phyloP scores from a whole-genome alignment of 2,113 vertebrate genomes.

The Alethe diademata region DNA sequence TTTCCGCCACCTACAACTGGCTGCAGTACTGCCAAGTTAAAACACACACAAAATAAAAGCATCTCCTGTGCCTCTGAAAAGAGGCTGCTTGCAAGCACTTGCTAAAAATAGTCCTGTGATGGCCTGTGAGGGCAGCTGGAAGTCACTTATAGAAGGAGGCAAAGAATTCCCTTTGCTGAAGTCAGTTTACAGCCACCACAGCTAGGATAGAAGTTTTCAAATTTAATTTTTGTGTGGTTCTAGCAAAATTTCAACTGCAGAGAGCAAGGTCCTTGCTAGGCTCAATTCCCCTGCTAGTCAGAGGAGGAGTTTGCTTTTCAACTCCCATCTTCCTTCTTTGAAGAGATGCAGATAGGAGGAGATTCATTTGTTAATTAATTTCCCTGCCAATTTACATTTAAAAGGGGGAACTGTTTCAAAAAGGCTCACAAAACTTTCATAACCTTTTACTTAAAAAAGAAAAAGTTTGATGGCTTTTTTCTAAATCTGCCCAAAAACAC shows the following conservation, averaged over 20 bases:
- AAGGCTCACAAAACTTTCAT: not conserved
- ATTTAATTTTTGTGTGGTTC: not conserved
- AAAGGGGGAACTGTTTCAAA: constrained; percentile 18
- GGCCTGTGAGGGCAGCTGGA: not conserved
- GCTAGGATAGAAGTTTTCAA: not conserved
- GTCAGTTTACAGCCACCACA: not conserved
- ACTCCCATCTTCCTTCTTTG: not conserved
- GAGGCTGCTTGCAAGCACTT: not conserved
- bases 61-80: not conserved
- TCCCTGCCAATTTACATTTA: constrained; percentile 16
- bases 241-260: not conserved
- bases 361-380: constrained; percentile 25
- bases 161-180: not conserved
- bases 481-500: constrained; percentile 27
- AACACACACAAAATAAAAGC: not conserved
- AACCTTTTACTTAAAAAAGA: constrained; percentile 3
- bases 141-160: not conserved
- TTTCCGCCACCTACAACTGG: not conserved
- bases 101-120: not conserved
- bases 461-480: not conserved
- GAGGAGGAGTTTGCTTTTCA: not conserved
- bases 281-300: not conserved
- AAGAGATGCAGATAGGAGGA: not conserved
- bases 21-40: not conserved
- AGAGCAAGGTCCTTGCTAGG: not conserved